phyloP scores from a whole-genome alignment of 92 coral and sea anemone species.

The Diadumene lineata region DNA sequence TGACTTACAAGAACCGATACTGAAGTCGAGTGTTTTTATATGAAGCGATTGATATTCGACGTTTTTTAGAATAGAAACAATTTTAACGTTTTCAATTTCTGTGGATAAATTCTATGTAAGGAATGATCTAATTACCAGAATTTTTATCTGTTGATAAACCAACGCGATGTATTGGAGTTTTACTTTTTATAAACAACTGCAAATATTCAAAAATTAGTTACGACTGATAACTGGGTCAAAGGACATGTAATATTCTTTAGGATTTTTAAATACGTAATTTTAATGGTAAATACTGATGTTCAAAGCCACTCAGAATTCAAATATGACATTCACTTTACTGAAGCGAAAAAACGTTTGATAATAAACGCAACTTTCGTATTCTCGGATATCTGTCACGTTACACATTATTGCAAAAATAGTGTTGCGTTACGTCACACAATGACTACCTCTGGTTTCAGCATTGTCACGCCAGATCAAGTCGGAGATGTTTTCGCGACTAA shows the following conservation, averaged over 20 bases:
- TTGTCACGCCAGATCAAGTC: too few species aligned
- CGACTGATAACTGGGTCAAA: too few species aligned
- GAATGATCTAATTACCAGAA: background rate
- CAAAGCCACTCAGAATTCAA: background rate
- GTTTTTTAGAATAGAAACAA: background rate
- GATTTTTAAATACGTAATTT: constrained; percentile 1
- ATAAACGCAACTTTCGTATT: background rate
- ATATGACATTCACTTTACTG: background rate
- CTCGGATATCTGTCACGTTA: too few species aligned
- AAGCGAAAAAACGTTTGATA: background rate
- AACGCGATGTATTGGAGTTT: background rate
- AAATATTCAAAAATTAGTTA: background rate
- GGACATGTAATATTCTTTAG: background rate
- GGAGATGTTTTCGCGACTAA: too few species aligned
- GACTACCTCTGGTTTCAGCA: too few species aligned
- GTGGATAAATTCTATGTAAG: background rate
- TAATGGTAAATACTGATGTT: background rate
- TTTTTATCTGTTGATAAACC: background rate
- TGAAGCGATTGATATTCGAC: background rate
- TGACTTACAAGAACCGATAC: background rate
- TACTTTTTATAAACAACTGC: background rate
- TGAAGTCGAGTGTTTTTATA: background rate
- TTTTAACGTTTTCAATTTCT: background rate
- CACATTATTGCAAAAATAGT: too few species aligned
- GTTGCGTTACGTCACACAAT: too few species aligned